phyloP scores from a whole-genome alignment of 2,797 vertebrate genomes.

The Lutjanus argentimaculatus region DNA sequence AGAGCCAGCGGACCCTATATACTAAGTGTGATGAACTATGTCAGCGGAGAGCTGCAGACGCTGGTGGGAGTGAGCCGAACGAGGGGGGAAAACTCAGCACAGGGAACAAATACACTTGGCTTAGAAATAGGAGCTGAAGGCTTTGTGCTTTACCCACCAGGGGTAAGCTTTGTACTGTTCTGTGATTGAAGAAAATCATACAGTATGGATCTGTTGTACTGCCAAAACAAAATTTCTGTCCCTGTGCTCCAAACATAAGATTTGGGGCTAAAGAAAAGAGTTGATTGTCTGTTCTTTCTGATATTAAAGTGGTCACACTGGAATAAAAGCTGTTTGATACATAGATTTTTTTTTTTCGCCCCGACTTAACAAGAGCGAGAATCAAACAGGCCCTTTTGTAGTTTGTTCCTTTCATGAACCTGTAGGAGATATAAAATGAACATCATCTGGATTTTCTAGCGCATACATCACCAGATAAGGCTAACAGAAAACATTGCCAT shows the following conservation, averaged over 20 bases:
- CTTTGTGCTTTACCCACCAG: slow-evolving; percentile 57
- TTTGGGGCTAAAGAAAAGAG: slow-evolving; percentile 40
- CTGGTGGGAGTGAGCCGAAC: slow-evolving; percentile 37
- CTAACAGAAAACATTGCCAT: not conserved
- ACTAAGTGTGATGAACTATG: slow-evolving; percentile 22
- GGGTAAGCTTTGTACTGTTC: slow-evolving; percentile 57
- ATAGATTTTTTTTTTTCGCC: slow-evolving; percentile 24
- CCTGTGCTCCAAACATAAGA: slow-evolving; percentile 57
- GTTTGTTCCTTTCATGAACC: slow-evolving; percentile 21
- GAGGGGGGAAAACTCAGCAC: slow-evolving; percentile 30
- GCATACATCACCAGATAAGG: not conserved
- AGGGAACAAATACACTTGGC: slow-evolving; percentile 46
- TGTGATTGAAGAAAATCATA: slow-evolving; percentile 71
- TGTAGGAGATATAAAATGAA: not conserved
- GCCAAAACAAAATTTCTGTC: slow-evolving; percentile 59
- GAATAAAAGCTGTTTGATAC: slow-evolving; percentile 53
- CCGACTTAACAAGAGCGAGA: slow-evolving; percentile 26
- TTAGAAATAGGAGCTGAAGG: slow-evolving; percentile 49
- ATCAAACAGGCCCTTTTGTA: slow-evolving; percentile 38
- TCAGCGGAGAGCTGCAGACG: slow-evolving; percentile 22
- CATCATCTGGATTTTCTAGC: not conserved
- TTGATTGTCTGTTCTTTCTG: slow-evolving; percentile 53
- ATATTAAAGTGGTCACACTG: slow-evolving; percentile 49
- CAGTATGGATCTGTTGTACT: slow-evolving; percentile 56
- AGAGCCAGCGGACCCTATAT: slow-evolving; percentile 18